A percentile compares a stretch with the other conserved stretches of the same genome.
phyloP scores from a whole-genome alignment of 2,888 invertebrate species.

The Cantharis rufa region DNA sequence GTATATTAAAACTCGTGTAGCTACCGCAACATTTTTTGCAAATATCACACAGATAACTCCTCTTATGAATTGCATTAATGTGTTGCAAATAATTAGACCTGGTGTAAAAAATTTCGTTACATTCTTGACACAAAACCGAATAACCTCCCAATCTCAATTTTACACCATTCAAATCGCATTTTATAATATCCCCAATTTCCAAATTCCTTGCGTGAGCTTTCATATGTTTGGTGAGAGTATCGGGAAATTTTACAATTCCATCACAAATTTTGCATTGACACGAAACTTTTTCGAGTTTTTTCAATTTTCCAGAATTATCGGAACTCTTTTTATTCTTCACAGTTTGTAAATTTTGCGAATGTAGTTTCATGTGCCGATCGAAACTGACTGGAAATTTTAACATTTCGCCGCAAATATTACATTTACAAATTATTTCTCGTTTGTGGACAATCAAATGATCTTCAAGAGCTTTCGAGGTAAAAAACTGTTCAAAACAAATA shows the following conservation, averaged over 20 bases:
- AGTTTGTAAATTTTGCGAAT: background rate
- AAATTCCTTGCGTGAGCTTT: constrained; percentile 13
- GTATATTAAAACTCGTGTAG: constrained; percentile 14
- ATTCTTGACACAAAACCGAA: constrained; percentile 16
- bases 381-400: constrained; percentile 5
- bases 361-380: constrained; percentile 4
- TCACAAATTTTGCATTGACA: constrained; percentile 18
- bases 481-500: background rate
- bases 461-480: background rate
- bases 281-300: background rate
- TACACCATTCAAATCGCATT: background rate
- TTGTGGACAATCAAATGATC: background rate
- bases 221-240: constrained; percentile 21
- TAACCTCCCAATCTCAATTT: constrained; percentile 15
- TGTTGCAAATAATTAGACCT: constrained; percentile 15
- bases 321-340: background rate
- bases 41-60: constrained; percentile 12
- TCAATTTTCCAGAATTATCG: background rate
- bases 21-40: constrained; percentile 18
- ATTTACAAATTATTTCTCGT: constrained; percentile 13
- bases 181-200: background rate
- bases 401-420: constrained; percentile 11
- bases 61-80: constrained; percentile 14
- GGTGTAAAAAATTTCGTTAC: constrained; percentile 15
- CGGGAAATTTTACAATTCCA: constrained; percentile 16